Evolutionary conservation across 2,113 vertebrate genomes (phyloP), one percentile per base, ranked within the genome.

Genomic region (Etheostoma spectabile): DNA sequence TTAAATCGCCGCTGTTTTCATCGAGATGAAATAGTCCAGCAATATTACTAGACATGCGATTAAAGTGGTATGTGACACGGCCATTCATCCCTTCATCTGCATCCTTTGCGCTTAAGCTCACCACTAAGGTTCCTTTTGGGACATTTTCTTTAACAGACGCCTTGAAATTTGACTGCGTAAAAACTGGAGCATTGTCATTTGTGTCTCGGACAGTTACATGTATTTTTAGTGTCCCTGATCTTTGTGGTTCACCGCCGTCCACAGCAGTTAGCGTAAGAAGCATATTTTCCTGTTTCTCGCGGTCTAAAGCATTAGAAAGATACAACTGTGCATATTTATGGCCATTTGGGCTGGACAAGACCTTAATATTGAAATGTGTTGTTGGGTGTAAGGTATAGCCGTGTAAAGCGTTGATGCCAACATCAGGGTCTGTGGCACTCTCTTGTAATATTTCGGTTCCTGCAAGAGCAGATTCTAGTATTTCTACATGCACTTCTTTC

Each of bases 341-440:
- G 4, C 94, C 93, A 18, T 93, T 91, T 57, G 61, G 68, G 38
- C 85, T 91, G 2, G 90, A 85, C 10, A 88, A 30, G 14, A 88
- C 66, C 27, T 93, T 94, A 1, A 94, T 79, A 49, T 71, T 86
- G 56, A 94, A 94, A 81, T 91, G 62, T 1, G 77, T 84, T 6
- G 74, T 91, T 1, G 87, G 88, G 1, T 86, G 35, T 84, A 21
- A 89, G 14, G 83, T 83, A 52, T 96, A 97, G n/a, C 83, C 88
- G 33, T 93, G 89, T 7, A 97, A 90, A 62, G 87, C 76, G 64
- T 97, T 96, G 6, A 77, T 74, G 18, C 95, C 95, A 24, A 95
- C 83, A 46, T 97, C 96, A 30, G 84, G 78, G 79, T 96, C 96
- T 2, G 91, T 85, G 1, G 94, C 96, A 65, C 84, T 95, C 24